These are phyloP conservation scores for Xenops minutus DNA, from an alignment of 2,797 vertebrate genomes.

Conservation along the genomic window DNA sequence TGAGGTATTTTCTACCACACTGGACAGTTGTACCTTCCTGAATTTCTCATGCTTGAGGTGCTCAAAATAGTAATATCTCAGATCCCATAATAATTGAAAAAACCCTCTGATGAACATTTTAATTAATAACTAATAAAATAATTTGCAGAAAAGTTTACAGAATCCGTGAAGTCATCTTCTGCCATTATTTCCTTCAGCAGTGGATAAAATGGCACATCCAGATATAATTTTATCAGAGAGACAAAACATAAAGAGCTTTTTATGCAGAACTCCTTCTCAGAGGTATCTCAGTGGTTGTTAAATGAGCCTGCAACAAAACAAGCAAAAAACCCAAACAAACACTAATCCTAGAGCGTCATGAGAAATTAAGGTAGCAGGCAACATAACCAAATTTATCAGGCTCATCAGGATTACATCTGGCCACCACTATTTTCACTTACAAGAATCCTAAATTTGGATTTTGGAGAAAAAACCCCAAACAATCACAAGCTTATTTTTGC, in stretches of 20 bases:
- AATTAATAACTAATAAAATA: not conserved
- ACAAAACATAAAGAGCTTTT: not conserved
- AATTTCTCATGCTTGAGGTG: not conserved
- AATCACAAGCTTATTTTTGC: not conserved
- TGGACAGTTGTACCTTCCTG: not conserved
- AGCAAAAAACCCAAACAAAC: not conserved
- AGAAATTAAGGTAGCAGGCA: not conserved
- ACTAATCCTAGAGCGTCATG: not conserved
- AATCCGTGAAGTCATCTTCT: not conserved
- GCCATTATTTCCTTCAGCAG: not conserved
- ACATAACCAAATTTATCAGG: not conserved
- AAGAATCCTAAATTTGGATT: not conserved
- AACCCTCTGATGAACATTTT: not conserved
- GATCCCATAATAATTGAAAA: not conserved
- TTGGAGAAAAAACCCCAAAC: not conserved
- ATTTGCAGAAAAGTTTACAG: not conserved
- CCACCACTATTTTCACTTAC: not conserved
- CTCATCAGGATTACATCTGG: not conserved
- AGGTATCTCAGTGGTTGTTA: not conserved
- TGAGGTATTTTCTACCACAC: not conserved
- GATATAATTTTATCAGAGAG: not conserved
- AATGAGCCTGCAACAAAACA: not conserved
- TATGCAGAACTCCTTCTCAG: not conserved
- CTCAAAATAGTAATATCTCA: not conserved
- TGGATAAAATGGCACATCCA: not conserved